Conservation (phyloP, 1,140 invertebrate species). For the Bombus waltoni region DNA sequence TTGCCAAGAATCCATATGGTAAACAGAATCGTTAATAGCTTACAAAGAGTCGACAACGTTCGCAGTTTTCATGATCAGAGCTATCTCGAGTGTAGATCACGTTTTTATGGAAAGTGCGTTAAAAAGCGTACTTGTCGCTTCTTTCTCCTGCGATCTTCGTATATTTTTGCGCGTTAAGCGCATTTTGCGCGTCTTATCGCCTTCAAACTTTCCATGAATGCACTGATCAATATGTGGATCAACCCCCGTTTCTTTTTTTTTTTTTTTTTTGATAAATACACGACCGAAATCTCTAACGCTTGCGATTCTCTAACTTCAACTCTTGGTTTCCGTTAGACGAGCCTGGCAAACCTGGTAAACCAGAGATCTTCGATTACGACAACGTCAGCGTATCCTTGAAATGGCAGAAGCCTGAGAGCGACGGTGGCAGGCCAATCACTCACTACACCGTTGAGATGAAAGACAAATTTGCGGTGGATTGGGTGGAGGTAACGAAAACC, state of each 20-base stretch:
- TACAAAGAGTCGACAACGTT: neutral
- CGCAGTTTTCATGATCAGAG: neutral
- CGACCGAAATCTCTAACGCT: too few species aligned
- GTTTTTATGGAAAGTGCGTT: too few species aligned
- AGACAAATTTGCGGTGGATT: conserved; percentile 95
- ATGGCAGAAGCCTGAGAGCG: conserved; percentile 94
- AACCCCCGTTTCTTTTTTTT: neutral
- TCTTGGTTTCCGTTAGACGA: conserved; percentile 85
- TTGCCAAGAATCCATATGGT: conserved; percentile 98
- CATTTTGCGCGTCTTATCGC: too few species aligned
- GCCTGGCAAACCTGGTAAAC: conserved; percentile 93
- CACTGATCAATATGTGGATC: too few species aligned
- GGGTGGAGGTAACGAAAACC: conserved; percentile 94
- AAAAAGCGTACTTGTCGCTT: too few species aligned
- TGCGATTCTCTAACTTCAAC: neutral
- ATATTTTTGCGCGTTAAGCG: too few species aligned
- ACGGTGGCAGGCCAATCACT: conserved; percentile 97
- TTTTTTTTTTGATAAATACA: too few species aligned
- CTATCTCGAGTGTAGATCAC: too few species aligned
- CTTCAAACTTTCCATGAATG: too few species aligned
- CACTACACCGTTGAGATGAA: conserved; percentile 98
- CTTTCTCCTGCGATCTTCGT: neutral
- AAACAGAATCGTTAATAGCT: neutral
- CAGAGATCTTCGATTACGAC: conserved; percentile 96
- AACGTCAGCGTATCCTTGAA: conserved; percentile 94